These are phyloP conservation scores for Latrodectus elegans DNA, from an alignment of 2,888 invertebrate genomes.

Conservation along the genomic window DNA sequence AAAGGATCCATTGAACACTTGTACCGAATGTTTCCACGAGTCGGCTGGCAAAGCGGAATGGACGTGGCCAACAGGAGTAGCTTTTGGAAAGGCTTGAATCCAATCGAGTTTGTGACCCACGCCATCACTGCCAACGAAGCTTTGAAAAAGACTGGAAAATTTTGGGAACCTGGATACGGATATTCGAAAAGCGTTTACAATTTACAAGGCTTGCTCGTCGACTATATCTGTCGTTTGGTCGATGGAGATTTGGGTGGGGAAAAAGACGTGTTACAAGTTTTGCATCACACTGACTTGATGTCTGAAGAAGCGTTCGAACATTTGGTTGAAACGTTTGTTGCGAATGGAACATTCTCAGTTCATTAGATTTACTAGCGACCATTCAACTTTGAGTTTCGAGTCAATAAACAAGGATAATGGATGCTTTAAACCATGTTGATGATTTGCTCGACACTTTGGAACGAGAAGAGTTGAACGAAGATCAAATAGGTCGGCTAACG, in stretches of 20 bases:
- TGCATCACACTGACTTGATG: conserved; percentile 19
- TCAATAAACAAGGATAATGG: too few species aligned
- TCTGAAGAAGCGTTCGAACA: conserved; percentile 1
- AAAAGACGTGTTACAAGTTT: conserved; percentile 6
- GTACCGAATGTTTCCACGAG: background rate
- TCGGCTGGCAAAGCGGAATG: background rate
- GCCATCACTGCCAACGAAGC: background rate
- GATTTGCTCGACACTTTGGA: too few species aligned
- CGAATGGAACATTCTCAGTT: too few species aligned
- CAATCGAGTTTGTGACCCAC: background rate
- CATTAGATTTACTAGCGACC: too few species aligned
- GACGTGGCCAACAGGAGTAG: background rate
- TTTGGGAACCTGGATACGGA: conserved; percentile 36
- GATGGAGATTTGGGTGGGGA: conserved; percentile 3
- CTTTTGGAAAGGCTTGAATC: background rate
- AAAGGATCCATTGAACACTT: background rate
- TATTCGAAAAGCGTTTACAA: conserved; percentile 21
- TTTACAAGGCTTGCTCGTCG: background rate
- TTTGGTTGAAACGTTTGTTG: background rate
- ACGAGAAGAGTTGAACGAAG: too few species aligned
- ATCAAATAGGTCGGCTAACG: too few species aligned
- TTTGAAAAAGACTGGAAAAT: background rate
- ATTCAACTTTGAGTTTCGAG: too few species aligned
- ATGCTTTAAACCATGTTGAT: too few species aligned
- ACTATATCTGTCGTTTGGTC: conserved; percentile 16